Conservation (phyloP, 1,140 invertebrate genomes). For the Leptoteleia sp. region DNA sequence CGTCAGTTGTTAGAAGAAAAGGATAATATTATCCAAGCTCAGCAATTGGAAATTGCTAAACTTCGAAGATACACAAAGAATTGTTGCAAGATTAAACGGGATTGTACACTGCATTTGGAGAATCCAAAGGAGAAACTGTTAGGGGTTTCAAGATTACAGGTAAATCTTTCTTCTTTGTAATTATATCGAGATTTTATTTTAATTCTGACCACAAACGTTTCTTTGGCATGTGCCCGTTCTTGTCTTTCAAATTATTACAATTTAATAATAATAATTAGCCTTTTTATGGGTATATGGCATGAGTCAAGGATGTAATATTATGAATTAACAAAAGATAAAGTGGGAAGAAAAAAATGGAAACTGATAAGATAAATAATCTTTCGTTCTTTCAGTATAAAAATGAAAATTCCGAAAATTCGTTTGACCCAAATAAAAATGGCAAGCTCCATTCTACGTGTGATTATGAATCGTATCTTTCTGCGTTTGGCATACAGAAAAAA, state of each 20-base stretch:
- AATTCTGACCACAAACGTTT: too few relatives aligned
- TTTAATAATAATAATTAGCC: too few relatives aligned
- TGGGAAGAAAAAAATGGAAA: constrained; percentile 1
- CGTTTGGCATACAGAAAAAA: constrained; percentile 73
- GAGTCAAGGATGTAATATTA: too few relatives aligned
- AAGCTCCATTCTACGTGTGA: constrained; percentile 36
- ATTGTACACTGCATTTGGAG: constrained; percentile 43
- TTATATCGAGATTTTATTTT: too few relatives aligned
- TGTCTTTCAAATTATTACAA: too few relatives aligned
- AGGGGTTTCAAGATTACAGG: constrained; percentile 27
- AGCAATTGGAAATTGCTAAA: constrained; percentile 86
- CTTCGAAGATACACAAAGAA: constrained; percentile 85
- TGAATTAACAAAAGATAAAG: too few relatives aligned
- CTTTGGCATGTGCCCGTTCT: too few relatives aligned
- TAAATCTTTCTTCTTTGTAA: not conserved
- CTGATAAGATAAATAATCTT: not conserved
- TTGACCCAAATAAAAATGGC: constrained; percentile 15
- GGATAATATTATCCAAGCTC: constrained; percentile 86
- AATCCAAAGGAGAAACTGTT: constrained; percentile 15
- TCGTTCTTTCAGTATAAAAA: constrained; percentile 25
- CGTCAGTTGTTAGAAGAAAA: constrained; percentile 85
- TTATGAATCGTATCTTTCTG: constrained; percentile 52
- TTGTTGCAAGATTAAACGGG: constrained; percentile 81
- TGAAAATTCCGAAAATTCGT: constrained; percentile 6
- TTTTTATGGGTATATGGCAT: too few relatives aligned